phyloP scores from a whole-genome alignment of 1,140 invertebrate genomes.

The Calephelis nemesis region DNA sequence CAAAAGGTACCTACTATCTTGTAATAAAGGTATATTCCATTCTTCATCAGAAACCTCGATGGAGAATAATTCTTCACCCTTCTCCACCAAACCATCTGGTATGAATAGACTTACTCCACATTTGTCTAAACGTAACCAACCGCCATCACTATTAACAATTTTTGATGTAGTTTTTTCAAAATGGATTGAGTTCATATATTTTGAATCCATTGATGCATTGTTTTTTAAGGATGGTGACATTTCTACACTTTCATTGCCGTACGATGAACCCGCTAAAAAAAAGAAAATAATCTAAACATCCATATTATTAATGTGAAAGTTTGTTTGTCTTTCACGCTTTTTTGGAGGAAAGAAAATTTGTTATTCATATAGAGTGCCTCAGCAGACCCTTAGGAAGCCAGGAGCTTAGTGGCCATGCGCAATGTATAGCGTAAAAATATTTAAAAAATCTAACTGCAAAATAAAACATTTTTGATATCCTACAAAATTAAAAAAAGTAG shows the following conservation, averaged over 20 bases:
- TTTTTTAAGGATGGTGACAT: slow-evolving; percentile 71
- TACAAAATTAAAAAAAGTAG: too few relatives aligned
- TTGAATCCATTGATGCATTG: slow-evolving; percentile 83
- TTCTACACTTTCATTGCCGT: slow-evolving; percentile 78
- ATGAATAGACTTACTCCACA: slow-evolving; percentile 85
- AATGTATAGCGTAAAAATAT: too few relatives aligned
- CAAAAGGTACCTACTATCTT: slow-evolving; percentile 79
- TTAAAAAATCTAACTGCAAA: too few relatives aligned
- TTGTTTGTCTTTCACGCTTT: too few relatives aligned
- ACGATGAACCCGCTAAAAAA: slow-evolving; percentile 84
- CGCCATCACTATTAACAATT: slow-evolving; percentile 79
- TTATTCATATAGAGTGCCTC: too few relatives aligned
- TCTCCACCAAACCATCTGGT: slow-evolving; percentile 84
- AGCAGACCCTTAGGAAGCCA: too few relatives aligned
- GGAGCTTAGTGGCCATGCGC: too few relatives aligned
- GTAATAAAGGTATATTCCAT: slow-evolving; percentile 83
- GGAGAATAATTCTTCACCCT: slow-evolving; percentile 83
- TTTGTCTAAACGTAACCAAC: slow-evolving; percentile 82
- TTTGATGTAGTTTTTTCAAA: slow-evolving; percentile 62
- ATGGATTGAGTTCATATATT: slow-evolving; percentile 51
- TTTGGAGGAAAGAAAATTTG: too few relatives aligned
- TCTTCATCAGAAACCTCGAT: slow-evolving; percentile 86
- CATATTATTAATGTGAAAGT: too few relatives aligned
- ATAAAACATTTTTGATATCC: too few relatives aligned
- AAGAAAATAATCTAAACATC: too few relatives aligned